Evolutionary conservation across 30 jellyfish, hydroid and myxozoan genomes (phyloP).

Genomic region (Turritopsis dohrnii): DNA sequence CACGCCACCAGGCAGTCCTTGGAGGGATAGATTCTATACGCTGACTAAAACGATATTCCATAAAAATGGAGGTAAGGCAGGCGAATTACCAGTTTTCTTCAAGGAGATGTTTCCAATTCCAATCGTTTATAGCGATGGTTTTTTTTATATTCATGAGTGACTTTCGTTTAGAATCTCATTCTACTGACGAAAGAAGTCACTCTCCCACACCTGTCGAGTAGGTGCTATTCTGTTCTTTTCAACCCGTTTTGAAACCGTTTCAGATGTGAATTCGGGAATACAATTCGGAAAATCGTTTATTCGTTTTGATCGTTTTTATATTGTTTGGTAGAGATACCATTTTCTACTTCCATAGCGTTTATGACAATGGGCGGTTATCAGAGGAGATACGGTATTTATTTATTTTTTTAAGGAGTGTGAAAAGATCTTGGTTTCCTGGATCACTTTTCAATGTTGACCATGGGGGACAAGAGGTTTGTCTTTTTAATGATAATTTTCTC

Average conservation of each 20-base stretch:
- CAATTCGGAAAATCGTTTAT: not conserved
- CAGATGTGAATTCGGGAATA: too few relatives aligned
- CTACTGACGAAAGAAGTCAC: not conserved
- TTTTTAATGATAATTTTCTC: not conserved
- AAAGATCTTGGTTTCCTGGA: constrained; percentile 80
- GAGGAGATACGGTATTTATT: not conserved
- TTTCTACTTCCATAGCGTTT: constrained; percentile 10
- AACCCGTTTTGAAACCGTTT: too few relatives aligned
- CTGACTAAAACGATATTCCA: constrained; percentile 42
- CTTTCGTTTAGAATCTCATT: constrained; percentile 2
- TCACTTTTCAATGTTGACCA: constrained; percentile 70
- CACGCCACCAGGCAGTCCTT: constrained; percentile 82
- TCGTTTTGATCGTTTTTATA: not conserved
- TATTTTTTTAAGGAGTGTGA: constrained; percentile 44
- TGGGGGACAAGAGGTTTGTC: constrained; percentile 52
- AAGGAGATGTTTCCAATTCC: not conserved
- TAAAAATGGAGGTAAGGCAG: constrained; percentile 23
- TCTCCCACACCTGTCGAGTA: constrained; percentile 46
- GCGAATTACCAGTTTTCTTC: not conserved
- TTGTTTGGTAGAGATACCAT: not conserved
- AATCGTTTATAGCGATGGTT: not conserved
- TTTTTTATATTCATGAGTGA: not conserved
- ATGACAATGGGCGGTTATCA: too few relatives aligned
- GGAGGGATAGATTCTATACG: constrained; percentile 64
- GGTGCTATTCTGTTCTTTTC: too few relatives aligned